Evolutionary conservation across 2,797 vertebrate species (phyloP), one percentile per base, ranked within the genome.

Genomic region (Cirrhinus molitorella): DNA sequence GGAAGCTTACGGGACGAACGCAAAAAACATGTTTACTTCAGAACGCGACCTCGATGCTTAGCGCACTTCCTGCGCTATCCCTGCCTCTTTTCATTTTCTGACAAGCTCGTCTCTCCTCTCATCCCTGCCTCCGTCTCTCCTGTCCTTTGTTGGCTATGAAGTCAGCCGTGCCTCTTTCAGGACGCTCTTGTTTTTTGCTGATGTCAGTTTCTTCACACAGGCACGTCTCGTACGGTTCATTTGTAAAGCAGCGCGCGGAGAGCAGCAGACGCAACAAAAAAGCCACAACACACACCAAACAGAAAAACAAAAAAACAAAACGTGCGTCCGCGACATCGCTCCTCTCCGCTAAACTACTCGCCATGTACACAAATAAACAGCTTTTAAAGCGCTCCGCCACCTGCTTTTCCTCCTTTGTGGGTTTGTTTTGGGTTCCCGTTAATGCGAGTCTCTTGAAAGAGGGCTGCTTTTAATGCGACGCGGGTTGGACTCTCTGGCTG

Each of bases 151-250:
- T 77, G 76, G 61, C 34, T 66, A 79, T 72, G 71, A 81, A 90
- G 86, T 84, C 63, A 63, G 59, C 25, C 59, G 25, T 63, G 59
- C 59, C 59, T 63, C 59, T 63, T 63, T 16, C 59, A 82, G 63
- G 84, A 16, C 76, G 83, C 49, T 61, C 85, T 85, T 83, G 89
- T 90, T 92, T 94, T 92, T 31, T 89, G 93, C 94, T 95, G 94
- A 95, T 95, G 95, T 94, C 93, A 94, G 92, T 91, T 91, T 91
- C 92, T 95, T 94, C 92, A 94, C 89, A 95, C 75, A 89, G 91
- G 91, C 40, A 63, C 75, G 28, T 4, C 25, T 31, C 61, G 28
- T 81, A 87, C 92, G 89, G 92, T 93, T 94, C 93, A 91, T 94
- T 94, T 94, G 88, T 89, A 93, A 95, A 93, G 92, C 94, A 88